Percentiles rank a stretch among this genome's conserved stretches.
phyloP scores from a whole-genome alignment of 2,797 vertebrate genomes.

The Pangasius djambal region DNA sequence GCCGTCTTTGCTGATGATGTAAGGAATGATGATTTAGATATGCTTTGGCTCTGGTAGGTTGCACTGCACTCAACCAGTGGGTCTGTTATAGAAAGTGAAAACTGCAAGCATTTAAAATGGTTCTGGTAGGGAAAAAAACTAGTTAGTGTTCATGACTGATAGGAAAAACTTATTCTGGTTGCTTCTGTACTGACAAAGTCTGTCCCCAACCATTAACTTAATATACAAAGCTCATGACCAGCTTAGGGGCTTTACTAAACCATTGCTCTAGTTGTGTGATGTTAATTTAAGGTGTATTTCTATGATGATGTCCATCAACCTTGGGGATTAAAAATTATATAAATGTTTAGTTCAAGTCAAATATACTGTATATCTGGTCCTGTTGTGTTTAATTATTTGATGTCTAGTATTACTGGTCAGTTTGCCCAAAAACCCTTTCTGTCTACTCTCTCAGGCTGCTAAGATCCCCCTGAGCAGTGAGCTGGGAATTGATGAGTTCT shows the following conservation, averaged over 20 bases:
- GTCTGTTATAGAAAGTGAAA: not conserved
- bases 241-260: not conserved
- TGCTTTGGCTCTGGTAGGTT: not conserved
- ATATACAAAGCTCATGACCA: not conserved
- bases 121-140: not conserved
- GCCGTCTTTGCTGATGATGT: not conserved
- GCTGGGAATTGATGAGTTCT: slow-evolving; percentile 79
- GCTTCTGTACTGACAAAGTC: not conserved
- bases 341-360: not conserved
- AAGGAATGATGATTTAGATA: not conserved
- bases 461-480: slow-evolving; percentile 80
- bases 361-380: not conserved
- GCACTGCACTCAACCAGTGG: not conserved
- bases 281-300: not conserved
- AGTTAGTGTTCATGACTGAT: not conserved
- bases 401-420: not conserved
- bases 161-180: not conserved
- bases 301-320: not conserved
- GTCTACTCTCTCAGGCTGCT: slow-evolving; percentile 71
- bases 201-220: not conserved
- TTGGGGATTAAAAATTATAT: not conserved
- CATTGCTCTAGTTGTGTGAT: not conserved
- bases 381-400: slow-evolving; percentile 36
- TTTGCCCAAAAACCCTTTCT: slow-evolving; percentile 43
- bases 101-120: not conserved